Conservation (phyloP, 2,797 vertebrate species). For the Tragelaphus oryx region DNA sequence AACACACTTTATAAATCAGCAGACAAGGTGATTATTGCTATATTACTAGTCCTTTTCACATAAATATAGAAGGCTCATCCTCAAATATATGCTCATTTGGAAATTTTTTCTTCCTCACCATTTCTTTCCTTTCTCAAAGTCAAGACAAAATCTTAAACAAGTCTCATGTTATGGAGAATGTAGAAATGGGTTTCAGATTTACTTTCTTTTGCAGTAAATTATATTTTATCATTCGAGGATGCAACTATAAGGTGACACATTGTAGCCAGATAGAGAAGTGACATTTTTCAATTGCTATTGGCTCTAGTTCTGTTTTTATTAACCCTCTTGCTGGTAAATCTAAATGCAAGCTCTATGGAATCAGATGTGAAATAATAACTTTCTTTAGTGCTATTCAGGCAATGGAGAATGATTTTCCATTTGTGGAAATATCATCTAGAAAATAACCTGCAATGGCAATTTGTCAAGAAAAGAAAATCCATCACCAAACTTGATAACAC, state of each 20-base stretch:
- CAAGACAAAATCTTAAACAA: slow-evolving; percentile 48
- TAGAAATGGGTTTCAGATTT: slow-evolving; percentile 50
- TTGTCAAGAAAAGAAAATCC: slow-evolving; percentile 69
- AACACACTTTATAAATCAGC: slow-evolving; percentile 34
- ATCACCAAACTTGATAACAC: slow-evolving; percentile 65
- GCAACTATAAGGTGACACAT: slow-evolving; percentile 44
- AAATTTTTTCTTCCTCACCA: background rate
- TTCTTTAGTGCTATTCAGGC: slow-evolving; percentile 63
- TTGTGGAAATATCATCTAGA: slow-evolving; percentile 68
- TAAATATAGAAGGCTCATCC: slow-evolving; percentile 34
- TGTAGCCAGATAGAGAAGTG: slow-evolving; percentile 54
- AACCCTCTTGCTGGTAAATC: slow-evolving; percentile 68
- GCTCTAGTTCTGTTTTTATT: slow-evolving; percentile 67
- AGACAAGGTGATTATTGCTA: slow-evolving; percentile 5
- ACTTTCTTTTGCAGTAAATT: slow-evolving; percentile 50
- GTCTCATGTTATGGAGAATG: slow-evolving; percentile 24
- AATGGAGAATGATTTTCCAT: slow-evolving; percentile 72
- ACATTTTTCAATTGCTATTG: slow-evolving; percentile 67
- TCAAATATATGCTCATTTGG: slow-evolving; percentile 33
- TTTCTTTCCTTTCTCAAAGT: slow-evolving; percentile 40
- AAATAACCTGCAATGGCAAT: slow-evolving; percentile 68
- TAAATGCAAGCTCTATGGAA: slow-evolving; percentile 63
- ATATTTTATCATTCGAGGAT: slow-evolving; percentile 56
- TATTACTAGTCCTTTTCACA: slow-evolving; percentile 29
- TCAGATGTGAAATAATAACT: slow-evolving; percentile 72